Evolutionary conservation across 2,888 invertebrate species (phyloP).

Genomic region (Agrilus mali): DNA sequence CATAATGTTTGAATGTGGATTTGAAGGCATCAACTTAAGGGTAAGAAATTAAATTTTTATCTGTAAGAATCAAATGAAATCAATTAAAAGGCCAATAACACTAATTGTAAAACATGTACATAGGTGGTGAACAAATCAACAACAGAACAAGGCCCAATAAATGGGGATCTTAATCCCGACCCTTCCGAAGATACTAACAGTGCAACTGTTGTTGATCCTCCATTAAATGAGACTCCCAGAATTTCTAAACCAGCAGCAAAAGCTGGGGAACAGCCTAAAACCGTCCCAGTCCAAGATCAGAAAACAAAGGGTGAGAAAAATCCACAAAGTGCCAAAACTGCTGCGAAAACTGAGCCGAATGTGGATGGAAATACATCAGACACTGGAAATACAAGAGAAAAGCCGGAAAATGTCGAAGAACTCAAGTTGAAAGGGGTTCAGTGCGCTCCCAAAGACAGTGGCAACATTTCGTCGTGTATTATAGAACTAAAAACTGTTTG

Average conservation of each 20-base stretch:
- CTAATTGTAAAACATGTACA: constrained; percentile 1
- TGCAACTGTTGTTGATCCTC: not conserved
- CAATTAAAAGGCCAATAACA: no score
- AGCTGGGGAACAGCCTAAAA: not conserved
- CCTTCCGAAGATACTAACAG: constrained; percentile 3
- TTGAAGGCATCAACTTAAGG: constrained; percentile 81
- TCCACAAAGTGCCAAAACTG: not conserved
- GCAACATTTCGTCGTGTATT: constrained; percentile 73
- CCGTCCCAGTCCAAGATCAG: not conserved
- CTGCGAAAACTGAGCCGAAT: not conserved
- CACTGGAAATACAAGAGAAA: not conserved
- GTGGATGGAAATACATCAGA: constrained; percentile 11
- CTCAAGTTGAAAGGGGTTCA: constrained; percentile 7
- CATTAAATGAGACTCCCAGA: not conserved
- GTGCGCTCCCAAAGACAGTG: constrained; percentile 46
- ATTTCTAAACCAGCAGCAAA: not conserved
- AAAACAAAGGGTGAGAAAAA: not conserved
- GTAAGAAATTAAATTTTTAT: constrained; percentile 22
- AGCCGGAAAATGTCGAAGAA: constrained; percentile 2
- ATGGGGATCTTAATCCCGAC: constrained; percentile 2
- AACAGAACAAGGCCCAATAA: constrained; percentile 2
- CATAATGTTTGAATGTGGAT: constrained; percentile 94
- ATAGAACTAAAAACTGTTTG: constrained; percentile 84
- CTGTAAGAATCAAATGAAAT: not conserved
- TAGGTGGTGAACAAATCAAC: constrained; percentile 23